A percentile compares a stretch with the other conserved stretches of the same genome.
Conservation (phyloP, 2,888 invertebrate species). For the Yponomeuta malinellus region DNA sequence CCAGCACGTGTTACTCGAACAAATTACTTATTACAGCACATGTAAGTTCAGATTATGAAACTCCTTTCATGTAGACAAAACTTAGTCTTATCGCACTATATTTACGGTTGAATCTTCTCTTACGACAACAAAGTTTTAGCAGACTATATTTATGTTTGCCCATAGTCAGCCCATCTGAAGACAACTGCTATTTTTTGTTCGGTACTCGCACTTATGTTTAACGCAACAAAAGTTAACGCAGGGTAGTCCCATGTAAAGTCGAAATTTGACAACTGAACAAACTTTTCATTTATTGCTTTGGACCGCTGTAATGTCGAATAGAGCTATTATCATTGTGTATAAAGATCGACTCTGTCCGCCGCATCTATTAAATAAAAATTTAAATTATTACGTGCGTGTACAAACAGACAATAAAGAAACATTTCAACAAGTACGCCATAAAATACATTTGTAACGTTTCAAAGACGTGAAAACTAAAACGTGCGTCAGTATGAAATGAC, state of each 20-base stretch:
- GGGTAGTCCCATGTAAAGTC: too few species aligned
- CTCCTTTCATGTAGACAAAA: background rate
- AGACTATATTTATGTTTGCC: background rate
- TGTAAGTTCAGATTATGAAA: background rate
- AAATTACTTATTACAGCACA: background rate
- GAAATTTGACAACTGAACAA: too few species aligned
- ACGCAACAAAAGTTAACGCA: too few species aligned
- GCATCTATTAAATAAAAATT: background rate
- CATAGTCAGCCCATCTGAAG: too few species aligned
- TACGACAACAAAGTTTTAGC: background rate
- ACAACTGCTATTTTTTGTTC: too few species aligned
- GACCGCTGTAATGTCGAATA: too few species aligned
- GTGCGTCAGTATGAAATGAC: constrained; percentile 34
- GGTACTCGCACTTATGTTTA: too few species aligned
- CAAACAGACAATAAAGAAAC: background rate
- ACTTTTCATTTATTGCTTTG: too few species aligned
- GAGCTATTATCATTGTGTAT: too few species aligned
- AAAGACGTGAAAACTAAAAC: constrained; percentile 37
- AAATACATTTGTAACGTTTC: background rate
- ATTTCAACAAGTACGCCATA: background rate
- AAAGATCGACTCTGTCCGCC: too few species aligned
- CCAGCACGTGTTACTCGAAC: constrained; percentile 30
- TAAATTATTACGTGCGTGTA: background rate
- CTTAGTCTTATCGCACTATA: background rate
- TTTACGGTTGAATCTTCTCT: background rate